Conservation (phyloP, 1,140 invertebrate species). For the Meloidogyne exigua region DNA sequence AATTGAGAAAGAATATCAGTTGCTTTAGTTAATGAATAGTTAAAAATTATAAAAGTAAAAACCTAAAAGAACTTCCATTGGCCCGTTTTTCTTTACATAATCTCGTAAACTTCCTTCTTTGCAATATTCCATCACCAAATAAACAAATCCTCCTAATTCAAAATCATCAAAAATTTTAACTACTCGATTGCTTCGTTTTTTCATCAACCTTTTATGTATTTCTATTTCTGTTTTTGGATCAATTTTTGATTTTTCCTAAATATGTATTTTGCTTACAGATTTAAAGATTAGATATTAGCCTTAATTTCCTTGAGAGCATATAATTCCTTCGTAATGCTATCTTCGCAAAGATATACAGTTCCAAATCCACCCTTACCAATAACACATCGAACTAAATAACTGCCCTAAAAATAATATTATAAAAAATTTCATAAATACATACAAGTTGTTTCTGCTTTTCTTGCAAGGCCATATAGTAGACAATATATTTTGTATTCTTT, state of each 20-base stretch:
- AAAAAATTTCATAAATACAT: not conserved
- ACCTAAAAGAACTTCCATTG: conserved; percentile 27
- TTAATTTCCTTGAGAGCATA: conserved; percentile 24
- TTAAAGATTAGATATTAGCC: conserved; percentile 7
- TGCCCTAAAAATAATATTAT: not conserved
- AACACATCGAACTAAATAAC: not conserved
- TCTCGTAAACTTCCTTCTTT: conserved; percentile 23
- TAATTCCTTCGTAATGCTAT: conserved; percentile 14
- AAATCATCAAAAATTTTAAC: conserved; percentile 25
- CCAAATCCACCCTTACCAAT: conserved; percentile 34
- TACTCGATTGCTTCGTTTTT: conserved; percentile 6
- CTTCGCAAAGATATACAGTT: conserved; percentile 15
- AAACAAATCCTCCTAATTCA: not conserved
- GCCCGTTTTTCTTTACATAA: conserved; percentile 2
- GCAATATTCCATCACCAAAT: conserved; percentile 34
- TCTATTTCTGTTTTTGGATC: conserved; percentile 23
- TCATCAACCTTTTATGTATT: conserved; percentile 17
- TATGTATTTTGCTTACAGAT: not conserved
- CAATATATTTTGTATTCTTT: not conserved
- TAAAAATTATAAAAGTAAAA: not conserved
- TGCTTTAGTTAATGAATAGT: not conserved
- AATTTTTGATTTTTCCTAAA: not conserved
- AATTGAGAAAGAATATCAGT: conserved; percentile 25
- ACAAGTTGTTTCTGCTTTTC: not conserved
- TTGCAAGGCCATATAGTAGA: not conserved